Percentiles rank a stretch among this genome's conserved stretches.
These are phyloP conservation scores for Apotomis turbidana DNA, from an alignment of 2,888 invertebrate genomes.

Conservation along the genomic window DNA sequence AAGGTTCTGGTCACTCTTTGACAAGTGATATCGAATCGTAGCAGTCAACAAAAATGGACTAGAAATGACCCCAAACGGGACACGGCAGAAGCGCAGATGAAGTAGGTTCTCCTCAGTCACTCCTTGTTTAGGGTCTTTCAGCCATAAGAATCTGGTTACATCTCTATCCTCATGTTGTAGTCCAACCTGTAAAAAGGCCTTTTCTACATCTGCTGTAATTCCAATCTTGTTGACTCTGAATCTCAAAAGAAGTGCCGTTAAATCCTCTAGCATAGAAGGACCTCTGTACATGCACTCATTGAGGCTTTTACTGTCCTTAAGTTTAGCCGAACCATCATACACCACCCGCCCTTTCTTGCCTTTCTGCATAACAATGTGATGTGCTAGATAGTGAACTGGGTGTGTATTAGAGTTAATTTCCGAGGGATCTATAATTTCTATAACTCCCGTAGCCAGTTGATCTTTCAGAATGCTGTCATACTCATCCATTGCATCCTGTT, in stretches of 20 bases:
- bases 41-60: constrained; percentile 44
- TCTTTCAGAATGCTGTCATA: not conserved
- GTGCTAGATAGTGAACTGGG: not conserved
- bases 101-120: constrained; percentile 28
- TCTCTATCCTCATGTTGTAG: constrained; percentile 41
- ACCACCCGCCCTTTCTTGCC: constrained; percentile 5
- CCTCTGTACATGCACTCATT: constrained; percentile 31
- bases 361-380: constrained; percentile 1
- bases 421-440: constrained; percentile 2
- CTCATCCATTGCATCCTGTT: not conserved
- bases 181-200: not conserved
- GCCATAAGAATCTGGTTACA: constrained; percentile 48
- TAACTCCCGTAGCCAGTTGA: not conserved
- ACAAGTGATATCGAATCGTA: not conserved
- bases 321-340: constrained; percentile 3
- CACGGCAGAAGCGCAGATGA: constrained; percentile 39
- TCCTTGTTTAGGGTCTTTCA: constrained; percentile 30
- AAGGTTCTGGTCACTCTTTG: not conserved
- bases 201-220: constrained; percentile 8
- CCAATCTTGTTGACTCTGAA: constrained; percentile 45
- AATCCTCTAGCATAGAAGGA: constrained; percentile 47
- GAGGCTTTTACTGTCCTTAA: not conserved
- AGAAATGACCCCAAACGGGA: constrained; percentile 44
- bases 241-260: constrained; percentile 45
- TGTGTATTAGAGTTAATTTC: not conserved